Base-by-base conservation (phyloP, 2,797 vertebrate genomes). In the Lindbergichthys nudifrons region DNA sequence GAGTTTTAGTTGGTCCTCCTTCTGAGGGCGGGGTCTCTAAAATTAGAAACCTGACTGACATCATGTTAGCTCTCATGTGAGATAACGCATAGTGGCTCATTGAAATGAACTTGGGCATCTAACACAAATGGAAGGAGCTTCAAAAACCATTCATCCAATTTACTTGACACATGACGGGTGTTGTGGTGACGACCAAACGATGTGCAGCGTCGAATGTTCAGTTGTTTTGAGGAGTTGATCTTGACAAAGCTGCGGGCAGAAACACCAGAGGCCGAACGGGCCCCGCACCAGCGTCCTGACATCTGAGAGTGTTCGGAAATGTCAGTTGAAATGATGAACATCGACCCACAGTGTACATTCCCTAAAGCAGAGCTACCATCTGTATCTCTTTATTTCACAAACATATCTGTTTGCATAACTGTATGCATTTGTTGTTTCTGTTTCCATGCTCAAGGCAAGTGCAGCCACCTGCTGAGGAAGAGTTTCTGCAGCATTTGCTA, bases 21-120 rank as follows among this genome's bases (percentile, higher is more conserved):
- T 36, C 63, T 61, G 62, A 68, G 68, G 18, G 66, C 75, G 71
- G 69, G 42, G 65, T 57, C 64, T 84, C 73, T 52, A 73, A 70
- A 84, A 75, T 76, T 87, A 82, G 64, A 80, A 87, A 80, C 46
- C 13, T 71, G 3, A n/a, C 68, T 76, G 83, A 79, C 75, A 70
- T 56, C 65, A 18, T 39, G 32, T 60, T 48, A 50, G 47, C 57
- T 64, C 48, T 73, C 62, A 73, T 52, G 59, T 61, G 50, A 56
- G 68, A 65, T 42, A 61, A 58, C 41, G 50, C 32, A 70, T 70
- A 30, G 50, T 3, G 21, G 48, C 47, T 45, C 56, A 45, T 32
- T 36, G 10, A 36, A 56, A 76, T 32, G 57, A 57, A 56, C 36
- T 59, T 59, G 48, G 47, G 8, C 15, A 57, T 45, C 18, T 32